Base-by-base conservation (phyloP, 2,888 invertebrate genomes). In the Sesamia inferens region DNA sequence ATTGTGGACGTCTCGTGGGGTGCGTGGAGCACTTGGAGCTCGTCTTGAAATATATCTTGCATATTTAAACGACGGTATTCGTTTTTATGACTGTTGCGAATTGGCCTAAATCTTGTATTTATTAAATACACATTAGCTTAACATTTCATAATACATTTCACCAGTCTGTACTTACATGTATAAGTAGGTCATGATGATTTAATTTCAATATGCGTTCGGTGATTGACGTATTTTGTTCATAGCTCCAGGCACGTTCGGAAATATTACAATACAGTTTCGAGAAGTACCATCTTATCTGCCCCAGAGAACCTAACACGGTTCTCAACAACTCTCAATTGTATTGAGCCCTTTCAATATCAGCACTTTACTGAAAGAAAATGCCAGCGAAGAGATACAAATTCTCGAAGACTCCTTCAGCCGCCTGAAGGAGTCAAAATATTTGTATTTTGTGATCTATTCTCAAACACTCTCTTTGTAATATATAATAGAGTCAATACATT, bases 1-100 rank as follows among this genome's bases (percentile, higher is more conserved):
- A 74, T 74, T 74, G 14, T 42, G 62, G 39, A 19, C 64, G 48
- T 68, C 81, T 84, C 62, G 31, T 65, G 42, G 55, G 70, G 68
- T 62, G 68, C 61, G 77, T 51, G 44, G 57, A 70, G 47, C 7
- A 65, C n/a, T 58, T 31, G 31, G 31, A 65, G 74, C 66, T 74
- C 24, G 51, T 69, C 55, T 74, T 74, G 59, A 72, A 72, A 71
- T 65, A 58, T 59, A 2, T 10, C 57, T 14, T 31, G 57, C n/a
- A n/a, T 64, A 31, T 31, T 31, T 31, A 65, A 65, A 65, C n/a
- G 5, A 19, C 3, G 14, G 14, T 57, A 3, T 31, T 16, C 31
- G 6, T n/a, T 14, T 14, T n/a, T 65, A 31, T 48, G 24, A 47
- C 8, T 51, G 13, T 48, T 24, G 14, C 19, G 10, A 10, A 24